These are phyloP conservation scores for Oxycera nigricornis DNA, from an alignment of 2,888 invertebrate genomes.

Conservation along the genomic window DNA sequence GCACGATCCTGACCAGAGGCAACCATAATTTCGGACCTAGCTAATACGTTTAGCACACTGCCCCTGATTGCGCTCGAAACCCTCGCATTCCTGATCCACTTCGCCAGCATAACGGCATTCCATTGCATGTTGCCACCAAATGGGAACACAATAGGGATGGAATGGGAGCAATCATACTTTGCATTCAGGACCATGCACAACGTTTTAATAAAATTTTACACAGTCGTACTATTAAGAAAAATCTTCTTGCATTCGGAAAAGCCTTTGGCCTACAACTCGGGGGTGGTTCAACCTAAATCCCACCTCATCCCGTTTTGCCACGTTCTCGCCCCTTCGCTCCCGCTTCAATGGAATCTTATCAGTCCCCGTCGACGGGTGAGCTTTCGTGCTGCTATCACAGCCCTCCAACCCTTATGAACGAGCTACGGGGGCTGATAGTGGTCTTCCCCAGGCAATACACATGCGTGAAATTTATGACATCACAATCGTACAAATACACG, in stretches of 20 bases:
- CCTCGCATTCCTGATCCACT: no score
- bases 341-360: conserved; percentile 21
- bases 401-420: background rate
- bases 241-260: background rate
- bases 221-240: conserved; percentile 20
- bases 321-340: background rate
- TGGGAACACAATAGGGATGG: background rate
- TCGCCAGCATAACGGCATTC: background rate
- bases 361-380: conserved; percentile 15
- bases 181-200: conserved; percentile 22
- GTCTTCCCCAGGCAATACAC: conserved; percentile 31
- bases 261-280: background rate
- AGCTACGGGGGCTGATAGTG: conserved; percentile 1
- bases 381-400: background rate
- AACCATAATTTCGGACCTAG: conserved; percentile 20
- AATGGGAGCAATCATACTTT: background rate
- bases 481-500: conserved; percentile 47
- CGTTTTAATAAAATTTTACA: conserved; percentile 30
- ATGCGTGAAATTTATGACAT: conserved; percentile 45
- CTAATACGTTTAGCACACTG: conserved; percentile 5
- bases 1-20: conserved; percentile 23
- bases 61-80: conserved; percentile 3
- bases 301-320: background rate
- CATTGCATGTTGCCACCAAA: background rate
- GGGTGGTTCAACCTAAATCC: background rate